Evolutionary conservation across 2,888 invertebrate genomes (phyloP).

Genomic region (Ichneumon xanthorius): DNA sequence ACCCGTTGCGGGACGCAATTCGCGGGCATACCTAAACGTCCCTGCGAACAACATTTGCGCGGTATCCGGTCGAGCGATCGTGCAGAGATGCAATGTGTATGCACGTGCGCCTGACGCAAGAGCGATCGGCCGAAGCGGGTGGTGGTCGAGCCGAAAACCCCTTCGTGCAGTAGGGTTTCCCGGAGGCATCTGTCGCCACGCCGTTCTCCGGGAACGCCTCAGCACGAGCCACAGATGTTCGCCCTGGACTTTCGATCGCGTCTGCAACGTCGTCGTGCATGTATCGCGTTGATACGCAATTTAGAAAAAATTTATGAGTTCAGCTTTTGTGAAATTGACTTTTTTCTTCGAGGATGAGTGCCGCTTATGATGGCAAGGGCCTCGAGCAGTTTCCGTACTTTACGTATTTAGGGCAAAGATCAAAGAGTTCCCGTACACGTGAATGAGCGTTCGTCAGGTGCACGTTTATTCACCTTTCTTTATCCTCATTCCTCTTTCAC

Average conservation of each 20-base stretch:
- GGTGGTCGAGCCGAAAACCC: conserved; percentile 60
- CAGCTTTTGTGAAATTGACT: background rate
- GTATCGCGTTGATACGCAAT: conserved; percentile 2
- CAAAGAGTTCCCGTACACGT: conserved; percentile 17
- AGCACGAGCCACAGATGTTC: conserved; percentile 67
- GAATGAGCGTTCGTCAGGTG: conserved; percentile 47
- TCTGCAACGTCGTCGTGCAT: background rate
- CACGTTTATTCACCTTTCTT: conserved; percentile 27
- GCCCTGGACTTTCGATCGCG: conserved; percentile 21
- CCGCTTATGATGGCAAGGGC: background rate
- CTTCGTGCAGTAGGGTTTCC: conserved; percentile 75
- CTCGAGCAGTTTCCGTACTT: conserved; percentile 11
- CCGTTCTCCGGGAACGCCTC: conserved; percentile 51
- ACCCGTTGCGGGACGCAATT: conserved; percentile 6
- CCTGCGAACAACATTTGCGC: background rate
- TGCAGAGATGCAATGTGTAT: conserved; percentile 10
- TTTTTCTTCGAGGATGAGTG: conserved; percentile 2
- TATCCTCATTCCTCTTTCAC: background rate
- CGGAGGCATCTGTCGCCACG: conserved; percentile 76
- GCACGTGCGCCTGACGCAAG: conserved; percentile 48
- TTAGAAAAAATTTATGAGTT: background rate
- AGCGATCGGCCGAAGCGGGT: conserved; percentile 47
- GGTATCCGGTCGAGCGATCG: conserved; percentile 19
- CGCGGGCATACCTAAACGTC: conserved; percentile 12
- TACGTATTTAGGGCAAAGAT: background rate